Conservation (phyloP, 1,140 invertebrate species). For the Bombus cullumanus region DNA sequence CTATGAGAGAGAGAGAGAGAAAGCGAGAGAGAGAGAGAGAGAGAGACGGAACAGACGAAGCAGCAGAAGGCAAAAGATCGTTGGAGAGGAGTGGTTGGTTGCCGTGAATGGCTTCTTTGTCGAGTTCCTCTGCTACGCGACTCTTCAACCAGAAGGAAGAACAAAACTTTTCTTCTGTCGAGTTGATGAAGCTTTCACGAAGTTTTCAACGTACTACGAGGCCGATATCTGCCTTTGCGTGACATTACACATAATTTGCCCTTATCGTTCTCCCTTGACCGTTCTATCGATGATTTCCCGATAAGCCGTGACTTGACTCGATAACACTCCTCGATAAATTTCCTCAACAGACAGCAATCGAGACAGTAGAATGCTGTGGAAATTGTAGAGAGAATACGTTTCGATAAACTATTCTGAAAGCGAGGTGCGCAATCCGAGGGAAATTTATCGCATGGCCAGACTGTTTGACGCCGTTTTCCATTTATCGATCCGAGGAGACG, state of each 20-base stretch:
- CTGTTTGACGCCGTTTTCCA: conserved; percentile 48
- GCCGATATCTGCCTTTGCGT: background rate
- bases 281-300: background rate
- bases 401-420: background rate
- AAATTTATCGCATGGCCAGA: conserved; percentile 28
- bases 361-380: background rate
- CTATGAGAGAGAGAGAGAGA: too few species aligned
- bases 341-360: background rate
- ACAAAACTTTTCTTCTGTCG: background rate
- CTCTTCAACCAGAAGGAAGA: background rate
- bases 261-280: conserved; percentile 23
- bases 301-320: background rate
- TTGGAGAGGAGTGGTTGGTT: background rate
- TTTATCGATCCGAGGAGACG: conserved; percentile 45
- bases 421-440: background rate
- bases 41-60: background rate
- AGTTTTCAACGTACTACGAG: background rate
- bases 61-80: background rate
- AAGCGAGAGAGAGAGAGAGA: background rate
- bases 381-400: background rate
- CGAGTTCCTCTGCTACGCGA: background rate
- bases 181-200: background rate
- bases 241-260: conserved; percentile 42
- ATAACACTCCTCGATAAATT: background rate
- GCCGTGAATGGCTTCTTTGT: conserved; percentile 21